Percentiles rank a stretch among this genome's conserved stretches.
Evolutionary conservation across 64 coral and sea anemone genomes (phyloP).

Genomic region (Hydrozoanthus tunicans): DNA sequence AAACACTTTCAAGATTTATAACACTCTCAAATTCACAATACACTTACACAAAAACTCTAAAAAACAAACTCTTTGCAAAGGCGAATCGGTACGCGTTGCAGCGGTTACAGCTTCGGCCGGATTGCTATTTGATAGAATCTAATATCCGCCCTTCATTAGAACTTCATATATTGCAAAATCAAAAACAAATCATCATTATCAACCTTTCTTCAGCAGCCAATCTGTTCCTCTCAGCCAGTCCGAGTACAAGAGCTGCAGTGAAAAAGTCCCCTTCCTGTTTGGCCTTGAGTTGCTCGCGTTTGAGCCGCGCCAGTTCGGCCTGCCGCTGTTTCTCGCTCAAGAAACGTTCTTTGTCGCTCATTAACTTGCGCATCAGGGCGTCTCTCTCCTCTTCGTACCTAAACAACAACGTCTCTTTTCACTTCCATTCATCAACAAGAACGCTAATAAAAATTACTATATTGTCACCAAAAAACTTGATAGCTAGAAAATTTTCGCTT

Average conservation of each 20-base stretch:
- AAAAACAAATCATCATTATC: neutral
- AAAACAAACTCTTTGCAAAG: too few species aligned
- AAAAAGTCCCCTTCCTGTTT: conserved; percentile 97
- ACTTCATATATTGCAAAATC: too few species aligned
- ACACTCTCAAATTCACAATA: too few species aligned
- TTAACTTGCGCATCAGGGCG: conserved; percentile 80
- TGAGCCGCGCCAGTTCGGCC: conserved; percentile 88
- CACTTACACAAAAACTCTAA: too few species aligned
- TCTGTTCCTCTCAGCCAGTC: conserved; percentile 88
- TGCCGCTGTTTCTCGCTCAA: conserved; percentile 89
- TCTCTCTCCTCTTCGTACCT: conserved; percentile 96
- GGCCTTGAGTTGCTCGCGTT: conserved; percentile 81
- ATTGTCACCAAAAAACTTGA: too few species aligned
- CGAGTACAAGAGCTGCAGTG: conserved; percentile 91
- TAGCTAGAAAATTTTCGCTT: too few species aligned
- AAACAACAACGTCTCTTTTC: neutral
- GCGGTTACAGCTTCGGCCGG: too few species aligned
- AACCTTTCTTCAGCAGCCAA: conserved; percentile 82
- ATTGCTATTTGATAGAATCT: too few species aligned
- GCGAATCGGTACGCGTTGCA: too few species aligned
- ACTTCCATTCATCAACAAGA: neutral
- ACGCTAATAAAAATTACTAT: too few species aligned
- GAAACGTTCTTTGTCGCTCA: conserved; percentile 79
- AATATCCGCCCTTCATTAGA: neutral
- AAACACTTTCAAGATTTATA: too few species aligned